Percentiles rank a stretch among this genome's conserved stretches.
phyloP scores from a whole-genome alignment of 2,888 invertebrate species.

The Cistogaster globosa region DNA sequence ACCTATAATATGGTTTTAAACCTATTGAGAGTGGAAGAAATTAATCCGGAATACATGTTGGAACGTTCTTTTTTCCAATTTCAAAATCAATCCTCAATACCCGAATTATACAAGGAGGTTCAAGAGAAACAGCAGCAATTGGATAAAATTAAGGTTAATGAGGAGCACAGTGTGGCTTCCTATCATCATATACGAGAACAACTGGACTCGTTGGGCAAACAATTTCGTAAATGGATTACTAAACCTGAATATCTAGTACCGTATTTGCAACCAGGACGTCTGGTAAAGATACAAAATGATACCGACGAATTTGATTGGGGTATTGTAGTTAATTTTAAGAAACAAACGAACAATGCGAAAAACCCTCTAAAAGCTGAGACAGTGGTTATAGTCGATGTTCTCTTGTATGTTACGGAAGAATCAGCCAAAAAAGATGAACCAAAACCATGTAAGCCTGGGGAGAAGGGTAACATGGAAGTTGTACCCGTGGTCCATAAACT shows the following conservation, averaged over 20 bases:
- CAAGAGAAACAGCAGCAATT: conserved; percentile 86
- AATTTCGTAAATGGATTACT: conserved; percentile 91
- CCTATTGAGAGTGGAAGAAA: conserved; percentile 98
- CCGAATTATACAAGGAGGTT: conserved; percentile 91
- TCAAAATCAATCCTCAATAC: conserved; percentile 98
- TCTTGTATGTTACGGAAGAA: conserved; percentile 90
- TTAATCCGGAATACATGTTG: conserved; percentile 99
- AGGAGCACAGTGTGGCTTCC: conserved; percentile 90
- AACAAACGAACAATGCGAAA: conserved; percentile 84
- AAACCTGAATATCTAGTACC: conserved; percentile 95
- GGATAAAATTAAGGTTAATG: conserved; percentile 86
- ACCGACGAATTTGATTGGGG: conserved; percentile 98
- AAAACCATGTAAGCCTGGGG: conserved; percentile 87
- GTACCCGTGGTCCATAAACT: conserved; percentile 93
- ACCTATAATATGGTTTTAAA: conserved; percentile 99
- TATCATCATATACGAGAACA: conserved; percentile 94
- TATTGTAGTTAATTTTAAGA: conserved; percentile 95
- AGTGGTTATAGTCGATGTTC: conserved; percentile 89
- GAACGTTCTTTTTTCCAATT: conserved; percentile 99
- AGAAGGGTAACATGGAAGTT: conserved; percentile 89
- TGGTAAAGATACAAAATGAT: conserved; percentile 94
- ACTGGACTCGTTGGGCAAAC: conserved; percentile 88
- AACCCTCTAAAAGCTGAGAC: conserved; percentile 84
- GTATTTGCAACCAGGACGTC: conserved; percentile 96
- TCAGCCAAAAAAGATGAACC: conserved; percentile 86